Percentiles rank a stretch among this genome's conserved stretches.
Evolutionary conservation across 2,888 invertebrate genomes (phyloP).

Genomic region (Oegoconia quadripuncta): DNA sequence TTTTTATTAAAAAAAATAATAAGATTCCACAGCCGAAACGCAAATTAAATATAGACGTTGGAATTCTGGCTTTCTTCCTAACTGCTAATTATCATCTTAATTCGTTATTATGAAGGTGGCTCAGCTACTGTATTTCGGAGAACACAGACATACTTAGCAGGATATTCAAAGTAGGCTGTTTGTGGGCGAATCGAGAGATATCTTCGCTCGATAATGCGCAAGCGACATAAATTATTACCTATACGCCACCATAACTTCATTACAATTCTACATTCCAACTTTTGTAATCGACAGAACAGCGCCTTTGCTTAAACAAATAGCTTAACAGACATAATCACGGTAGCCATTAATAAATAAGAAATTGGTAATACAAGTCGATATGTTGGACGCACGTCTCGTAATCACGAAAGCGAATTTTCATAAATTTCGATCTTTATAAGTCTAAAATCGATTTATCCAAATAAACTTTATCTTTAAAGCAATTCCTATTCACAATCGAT

Average conservation of each 20-base stretch:
- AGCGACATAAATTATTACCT: constrained; percentile 30
- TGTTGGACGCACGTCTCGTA: constrained; percentile 37
- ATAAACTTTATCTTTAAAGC: constrained; percentile 45
- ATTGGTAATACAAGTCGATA: constrained; percentile 50
- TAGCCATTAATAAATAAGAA: constrained; percentile 46
- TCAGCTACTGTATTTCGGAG: constrained; percentile 50
- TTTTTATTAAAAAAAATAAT: constrained; percentile 24
- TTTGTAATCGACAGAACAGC: constrained; percentile 1
- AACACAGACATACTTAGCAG: constrained; percentile 28
- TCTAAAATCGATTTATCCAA: constrained; percentile 44
- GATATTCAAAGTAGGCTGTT: constrained; percentile 38
- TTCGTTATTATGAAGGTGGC: constrained; percentile 46
- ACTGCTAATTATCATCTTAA: constrained; percentile 59
- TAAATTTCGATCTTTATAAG: constrained; percentile 48
- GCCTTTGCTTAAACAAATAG: constrained; percentile 1
- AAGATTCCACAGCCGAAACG: constrained; percentile 25
- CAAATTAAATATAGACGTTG: constrained; percentile 36
- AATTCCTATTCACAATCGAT: constrained; percentile 62
- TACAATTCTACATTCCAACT: constrained; percentile 22
- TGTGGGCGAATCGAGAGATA: constrained; percentile 32
- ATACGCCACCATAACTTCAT: constrained; percentile 31
- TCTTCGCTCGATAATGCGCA: constrained; percentile 6
- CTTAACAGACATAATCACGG: constrained; percentile 23
- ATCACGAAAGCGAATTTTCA: constrained; percentile 39
- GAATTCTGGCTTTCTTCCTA: constrained; percentile 38